Evolutionary conservation across 2,888 invertebrate species (phyloP).

Genomic region (Caenorhabditis sp.): DNA sequence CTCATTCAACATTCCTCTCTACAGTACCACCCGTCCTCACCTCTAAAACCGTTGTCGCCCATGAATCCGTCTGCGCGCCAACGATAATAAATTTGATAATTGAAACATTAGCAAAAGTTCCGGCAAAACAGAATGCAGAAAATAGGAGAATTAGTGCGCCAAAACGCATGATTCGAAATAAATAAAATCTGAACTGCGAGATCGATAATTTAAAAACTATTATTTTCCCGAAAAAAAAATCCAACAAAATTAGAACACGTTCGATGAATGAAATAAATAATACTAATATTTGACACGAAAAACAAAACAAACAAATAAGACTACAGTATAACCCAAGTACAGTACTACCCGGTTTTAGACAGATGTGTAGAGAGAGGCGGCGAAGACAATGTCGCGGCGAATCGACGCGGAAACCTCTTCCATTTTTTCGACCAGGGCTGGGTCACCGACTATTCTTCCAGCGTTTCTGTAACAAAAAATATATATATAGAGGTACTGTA

Average conservation of each 20-base stretch:
- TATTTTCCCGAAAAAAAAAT: neutral
- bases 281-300: neutral
- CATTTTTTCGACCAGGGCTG: conserved; percentile 89
- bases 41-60: too few relatives aligned
- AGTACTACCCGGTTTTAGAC: conserved; percentile 7
- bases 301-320: neutral
- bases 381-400: conserved; percentile 96
- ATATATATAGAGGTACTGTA: too few relatives aligned
- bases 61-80: too few relatives aligned
- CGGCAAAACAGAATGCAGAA: neutral
- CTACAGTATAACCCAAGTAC: neutral
- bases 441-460: conserved; percentile 90
- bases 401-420: conserved; percentile 86
- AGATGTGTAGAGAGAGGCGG: conserved; percentile 88
- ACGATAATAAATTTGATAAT: conserved; percentile 14
- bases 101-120: conserved; percentile 9
- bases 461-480: conserved; percentile 78
- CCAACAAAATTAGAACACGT: neutral
- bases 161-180: too few relatives aligned
- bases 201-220: too few relatives aligned
- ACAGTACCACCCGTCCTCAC: too few relatives aligned
- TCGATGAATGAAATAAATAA: neutral
- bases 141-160: too few relatives aligned
- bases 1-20: too few relatives aligned
- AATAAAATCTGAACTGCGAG: too few relatives aligned